A percentile compares a stretch with the other conserved stretches of the same genome.
These are phyloP conservation scores for Mohoua ochrocephala DNA, from an alignment of 2,113 vertebrate species.

Conservation along the genomic window DNA sequence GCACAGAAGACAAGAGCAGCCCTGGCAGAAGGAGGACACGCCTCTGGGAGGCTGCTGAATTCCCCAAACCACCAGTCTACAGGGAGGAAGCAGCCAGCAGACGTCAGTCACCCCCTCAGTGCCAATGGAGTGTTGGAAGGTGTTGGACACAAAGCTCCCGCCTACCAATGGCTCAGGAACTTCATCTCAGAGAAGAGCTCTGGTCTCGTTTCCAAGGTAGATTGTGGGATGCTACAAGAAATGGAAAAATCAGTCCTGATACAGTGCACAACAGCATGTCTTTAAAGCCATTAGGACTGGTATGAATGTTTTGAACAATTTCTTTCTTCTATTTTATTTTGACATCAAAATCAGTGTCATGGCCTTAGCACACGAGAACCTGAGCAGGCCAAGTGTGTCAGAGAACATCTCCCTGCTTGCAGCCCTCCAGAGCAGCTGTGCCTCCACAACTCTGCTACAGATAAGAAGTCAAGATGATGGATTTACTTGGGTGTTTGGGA, in stretches of 20 bases:
- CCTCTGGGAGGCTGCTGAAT: background rate
- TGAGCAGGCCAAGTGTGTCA: background rate
- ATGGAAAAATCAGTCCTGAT: background rate
- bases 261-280: background rate
- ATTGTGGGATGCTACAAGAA: background rate
- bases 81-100: background rate
- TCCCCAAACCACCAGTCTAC: background rate
- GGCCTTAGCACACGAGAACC: background rate
- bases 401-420: background rate
- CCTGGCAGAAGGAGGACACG: background rate
- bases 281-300: background rate
- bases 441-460: background rate
- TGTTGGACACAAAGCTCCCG: background rate
- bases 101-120: background rate
- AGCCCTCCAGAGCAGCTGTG: background rate
- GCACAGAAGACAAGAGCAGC: background rate
- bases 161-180: background rate
- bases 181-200: background rate
- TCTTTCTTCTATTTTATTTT: background rate
- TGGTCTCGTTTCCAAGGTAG: background rate
- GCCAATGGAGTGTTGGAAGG: background rate
- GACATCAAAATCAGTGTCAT: background rate
- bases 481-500: background rate
- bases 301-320: background rate
- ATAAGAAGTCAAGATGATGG: background rate